Evolutionary conservation across 2,797 vertebrate genomes (phyloP).

Genomic region (Amblyopsis hoosieri): DNA sequence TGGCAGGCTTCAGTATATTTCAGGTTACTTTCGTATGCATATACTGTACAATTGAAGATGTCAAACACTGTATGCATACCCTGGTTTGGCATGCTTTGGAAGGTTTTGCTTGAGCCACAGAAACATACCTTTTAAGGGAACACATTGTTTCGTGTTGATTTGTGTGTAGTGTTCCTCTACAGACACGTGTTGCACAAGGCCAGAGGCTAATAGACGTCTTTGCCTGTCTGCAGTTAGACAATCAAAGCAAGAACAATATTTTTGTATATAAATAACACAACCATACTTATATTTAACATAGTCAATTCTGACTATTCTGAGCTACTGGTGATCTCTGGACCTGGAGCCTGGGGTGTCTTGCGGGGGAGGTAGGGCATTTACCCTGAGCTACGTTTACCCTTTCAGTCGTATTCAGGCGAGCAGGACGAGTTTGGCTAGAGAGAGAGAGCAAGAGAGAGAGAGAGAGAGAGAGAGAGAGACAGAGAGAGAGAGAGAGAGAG

Average conservation of each 20-base stretch:
- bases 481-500: conserved; percentile 1
- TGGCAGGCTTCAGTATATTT: too few species aligned
- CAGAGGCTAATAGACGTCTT: neutral
- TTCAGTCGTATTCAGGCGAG: neutral
- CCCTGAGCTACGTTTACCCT: conserved; percentile 11
- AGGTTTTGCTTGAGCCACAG: too few species aligned
- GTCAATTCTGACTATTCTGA: conserved; percentile 29
- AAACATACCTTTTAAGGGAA: too few species aligned
- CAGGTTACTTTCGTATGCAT: too few species aligned
- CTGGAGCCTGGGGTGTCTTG: neutral
- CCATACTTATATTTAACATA: conserved; percentile 26
- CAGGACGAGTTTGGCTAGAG: neutral
- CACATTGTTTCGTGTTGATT: too few species aligned
- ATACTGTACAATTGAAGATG: too few species aligned
- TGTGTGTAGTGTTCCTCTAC: too few species aligned
- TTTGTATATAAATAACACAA: conserved; percentile 3
- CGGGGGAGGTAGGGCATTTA: conserved; percentile 21
- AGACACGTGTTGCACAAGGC: too few species aligned
- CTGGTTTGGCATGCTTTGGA: too few species aligned
- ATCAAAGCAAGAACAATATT: neutral
- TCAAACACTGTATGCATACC: too few species aligned
- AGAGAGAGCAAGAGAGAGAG: neutral
- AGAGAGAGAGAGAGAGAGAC: conserved; percentile 5
- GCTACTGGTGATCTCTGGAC: conserved; percentile 40
- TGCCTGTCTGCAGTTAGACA: conserved; percentile 5